Evolutionary conservation across 2,888 invertebrate genomes (phyloP).

Genomic region (Sympetrum striolatum): DNA sequence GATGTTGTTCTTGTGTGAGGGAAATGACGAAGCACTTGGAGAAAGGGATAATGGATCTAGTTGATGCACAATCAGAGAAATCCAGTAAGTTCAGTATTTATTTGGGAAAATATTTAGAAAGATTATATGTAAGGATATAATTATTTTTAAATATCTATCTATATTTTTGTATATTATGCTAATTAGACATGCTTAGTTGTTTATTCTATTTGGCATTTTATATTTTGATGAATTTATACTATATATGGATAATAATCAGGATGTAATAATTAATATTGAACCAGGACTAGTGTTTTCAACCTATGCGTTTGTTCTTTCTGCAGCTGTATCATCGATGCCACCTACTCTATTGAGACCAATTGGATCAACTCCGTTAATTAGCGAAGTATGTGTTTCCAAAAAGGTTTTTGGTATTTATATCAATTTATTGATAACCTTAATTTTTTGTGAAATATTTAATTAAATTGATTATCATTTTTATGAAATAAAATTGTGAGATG

Average conservation of each 20-base stretch:
- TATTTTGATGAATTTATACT: neutral
- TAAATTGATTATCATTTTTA: no score
- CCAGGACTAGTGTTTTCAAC: neutral
- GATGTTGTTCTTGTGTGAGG: constrained; percentile 19
- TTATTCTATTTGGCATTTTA: neutral
- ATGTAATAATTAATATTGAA: neutral
- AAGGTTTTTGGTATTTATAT: no score
- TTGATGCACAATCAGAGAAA: neutral
- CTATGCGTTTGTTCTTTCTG: neutral
- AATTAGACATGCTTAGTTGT: neutral
- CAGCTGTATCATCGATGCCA: constrained; percentile 16
- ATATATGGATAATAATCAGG: neutral
- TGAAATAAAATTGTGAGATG: no score
- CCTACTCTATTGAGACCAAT: constrained; percentile 16
- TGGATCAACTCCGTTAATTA: constrained; percentile 22
- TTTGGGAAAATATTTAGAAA: neutral
- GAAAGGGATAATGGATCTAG: constrained; percentile 1
- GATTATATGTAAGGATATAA: neutral
- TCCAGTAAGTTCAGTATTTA: neutral
- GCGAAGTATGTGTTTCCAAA: neutral
- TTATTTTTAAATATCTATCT: neutral
- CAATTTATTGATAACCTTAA: no score
- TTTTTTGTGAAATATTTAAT: no score
- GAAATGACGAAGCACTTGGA: constrained; percentile 29
- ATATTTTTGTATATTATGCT: neutral